A percentile compares a stretch with the other conserved stretches of the same genome.
These are phyloP conservation scores for Megathymus violae DNA, from an alignment of 1,140 invertebrate genomes.

Conservation along the genomic window DNA sequence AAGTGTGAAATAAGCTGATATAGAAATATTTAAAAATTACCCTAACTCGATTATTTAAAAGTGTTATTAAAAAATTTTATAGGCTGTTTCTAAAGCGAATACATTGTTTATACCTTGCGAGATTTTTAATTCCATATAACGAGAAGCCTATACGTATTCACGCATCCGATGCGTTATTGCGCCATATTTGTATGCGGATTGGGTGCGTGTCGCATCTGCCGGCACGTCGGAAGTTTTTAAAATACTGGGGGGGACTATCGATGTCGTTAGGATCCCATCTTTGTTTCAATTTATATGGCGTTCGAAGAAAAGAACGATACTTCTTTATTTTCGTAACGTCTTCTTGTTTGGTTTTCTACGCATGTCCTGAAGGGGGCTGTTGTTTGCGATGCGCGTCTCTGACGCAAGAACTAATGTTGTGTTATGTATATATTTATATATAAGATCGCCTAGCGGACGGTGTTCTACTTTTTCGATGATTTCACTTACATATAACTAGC, in stretches of 20 bases:
- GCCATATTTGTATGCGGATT: conserved; percentile 72
- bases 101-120: too few species aligned
- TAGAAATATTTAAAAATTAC: too few species aligned
- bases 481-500: too few species aligned
- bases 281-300: conserved; percentile 27
- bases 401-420: too few species aligned
- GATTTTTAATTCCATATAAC: conserved; percentile 34
- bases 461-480: too few species aligned
- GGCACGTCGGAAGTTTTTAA: conserved; percentile 66
- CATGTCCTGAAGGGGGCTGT: conserved; percentile 11
- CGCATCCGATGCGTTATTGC: conserved; percentile 66
- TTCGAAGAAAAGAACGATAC: conserved; percentile 27
- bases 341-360: conserved; percentile 17
- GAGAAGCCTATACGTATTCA: conserved; percentile 67
- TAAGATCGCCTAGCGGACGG: too few species aligned
- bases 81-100: too few species aligned
- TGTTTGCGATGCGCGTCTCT: too few species aligned
- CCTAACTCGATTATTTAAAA: too few species aligned
- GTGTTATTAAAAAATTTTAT: too few species aligned
- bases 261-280: conserved; percentile 26
- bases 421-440: too few species aligned
- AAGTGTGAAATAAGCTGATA: too few species aligned
- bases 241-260: conserved; percentile 54
- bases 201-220: conserved; percentile 68
- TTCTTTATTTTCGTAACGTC: conserved; percentile 12